Conservation (phyloP, 2,797 vertebrate species). For the Eurystomus glaucurus region DNA sequence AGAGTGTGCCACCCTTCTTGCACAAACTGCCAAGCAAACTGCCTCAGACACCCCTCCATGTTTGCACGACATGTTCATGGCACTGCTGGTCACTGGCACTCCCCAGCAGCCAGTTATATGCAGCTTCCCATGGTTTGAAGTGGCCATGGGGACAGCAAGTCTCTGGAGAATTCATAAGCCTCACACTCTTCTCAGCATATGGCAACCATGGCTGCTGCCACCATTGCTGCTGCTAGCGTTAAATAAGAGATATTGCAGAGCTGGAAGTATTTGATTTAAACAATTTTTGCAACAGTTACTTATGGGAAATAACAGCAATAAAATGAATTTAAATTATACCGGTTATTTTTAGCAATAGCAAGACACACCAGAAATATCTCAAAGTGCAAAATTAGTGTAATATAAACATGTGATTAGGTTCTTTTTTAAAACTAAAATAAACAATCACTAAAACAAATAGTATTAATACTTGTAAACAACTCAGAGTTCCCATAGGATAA, state of each 20-base stretch:
- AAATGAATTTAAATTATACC: background rate
- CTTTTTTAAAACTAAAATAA: slow-evolving; percentile 14
- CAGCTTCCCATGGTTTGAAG: background rate
- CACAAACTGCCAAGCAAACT: background rate
- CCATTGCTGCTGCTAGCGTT: background rate
- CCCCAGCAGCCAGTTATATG: background rate
- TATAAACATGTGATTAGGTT: background rate
- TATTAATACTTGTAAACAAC: background rate
- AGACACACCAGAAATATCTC: background rate
- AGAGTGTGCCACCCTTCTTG: rapidly evolving
- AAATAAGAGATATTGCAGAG: background rate
- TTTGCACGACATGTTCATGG: background rate
- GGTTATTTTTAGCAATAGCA: slow-evolving; percentile 2
- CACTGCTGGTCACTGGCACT: background rate
- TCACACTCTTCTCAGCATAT: rapidly evolving
- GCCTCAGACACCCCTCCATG: background rate
- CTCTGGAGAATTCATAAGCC: background rate
- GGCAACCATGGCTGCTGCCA: background rate
- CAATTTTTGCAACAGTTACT: background rate
- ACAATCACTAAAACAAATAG: background rate
- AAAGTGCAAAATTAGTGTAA: slow-evolving; percentile 1
- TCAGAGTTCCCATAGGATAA: background rate
- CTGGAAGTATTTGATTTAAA: slow-evolving; percentile 11
- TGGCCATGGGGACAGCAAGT: rapidly evolving
- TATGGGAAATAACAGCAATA: background rate